Base-by-base conservation (phyloP, 1,140 invertebrate species). In the Mycetomoellerius zeteki region DNA sequence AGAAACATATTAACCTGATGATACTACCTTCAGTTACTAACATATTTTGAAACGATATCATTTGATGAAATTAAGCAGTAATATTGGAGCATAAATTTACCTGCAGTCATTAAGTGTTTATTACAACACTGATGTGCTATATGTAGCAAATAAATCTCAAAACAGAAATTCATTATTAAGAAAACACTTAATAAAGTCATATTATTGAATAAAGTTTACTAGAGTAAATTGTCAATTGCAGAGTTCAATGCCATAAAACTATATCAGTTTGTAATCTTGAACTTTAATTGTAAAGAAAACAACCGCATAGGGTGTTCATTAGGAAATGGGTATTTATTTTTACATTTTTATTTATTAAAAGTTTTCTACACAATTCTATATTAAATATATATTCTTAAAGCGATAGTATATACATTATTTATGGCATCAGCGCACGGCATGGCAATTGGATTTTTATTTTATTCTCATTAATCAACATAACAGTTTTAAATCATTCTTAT, bases 371-470 rank as follows among this genome's bases (percentile, higher is more conserved):
- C 54, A 75, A 8, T 58, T 37, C 24, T 81, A 81, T 3, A 37
- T 69, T 54, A 81, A 81, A 69, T 37, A 69, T 5, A 7, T 65
- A 67, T 12, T 33, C 62, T 78, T 78, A 78, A 62, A 37, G n/a
- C 7, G 67, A 54, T 69, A 81, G 33, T 81, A 81, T 81, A 43
- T 81, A 81, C 64, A 81, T 54, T 33, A 21, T n/a, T 80, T 65
- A 56, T 24, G 14, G 60, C 77, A 37, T 69, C 30, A 27, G 16
- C 8, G 50, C n/a, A 21, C 43, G 4, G 4, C 30, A 19, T 62
- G 7, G 24, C 33, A 54, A 43, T 69, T 33, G 30, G 8, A 7
- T 37, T 21, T 69, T n/a, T 69, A 69, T 47, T 78, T 78, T 5
- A 3, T 58, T 56, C n/a, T 58, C 2, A n/a, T 60, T 8, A n/a